phyloP scores from a whole-genome alignment of 2,797 vertebrate species.

The Dendrocincla fuliginosa region DNA sequence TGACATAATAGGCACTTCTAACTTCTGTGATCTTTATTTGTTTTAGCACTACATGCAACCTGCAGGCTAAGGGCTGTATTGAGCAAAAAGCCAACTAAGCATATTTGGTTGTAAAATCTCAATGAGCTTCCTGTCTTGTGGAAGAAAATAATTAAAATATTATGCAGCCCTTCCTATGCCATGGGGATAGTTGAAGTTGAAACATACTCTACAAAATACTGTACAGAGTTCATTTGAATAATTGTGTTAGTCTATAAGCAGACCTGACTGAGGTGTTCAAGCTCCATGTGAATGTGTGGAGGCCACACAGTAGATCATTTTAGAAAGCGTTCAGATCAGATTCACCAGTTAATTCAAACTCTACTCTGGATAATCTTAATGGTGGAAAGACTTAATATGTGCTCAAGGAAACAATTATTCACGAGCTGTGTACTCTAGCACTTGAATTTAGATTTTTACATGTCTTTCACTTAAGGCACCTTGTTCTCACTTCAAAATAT shows the following conservation, averaged over 20 bases:
- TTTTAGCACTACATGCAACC: constrained; percentile 56
- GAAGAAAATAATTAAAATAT: constrained; percentile 55
- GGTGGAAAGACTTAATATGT: background rate
- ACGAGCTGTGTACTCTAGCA: background rate
- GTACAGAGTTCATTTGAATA: background rate
- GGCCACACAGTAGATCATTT: background rate
- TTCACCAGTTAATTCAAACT: background rate
- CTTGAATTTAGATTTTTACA: constrained; percentile 41
- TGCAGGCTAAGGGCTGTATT: constrained; percentile 57
- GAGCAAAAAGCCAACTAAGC: constrained; percentile 53
- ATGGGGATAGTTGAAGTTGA: constrained; percentile 33
- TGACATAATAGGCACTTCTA: constrained; percentile 67
- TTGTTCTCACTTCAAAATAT: constrained; percentile 36
- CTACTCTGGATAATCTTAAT: background rate
- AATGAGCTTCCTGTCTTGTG: constrained; percentile 55
- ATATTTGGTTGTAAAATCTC: constrained; percentile 62
- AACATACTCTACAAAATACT: background rate
- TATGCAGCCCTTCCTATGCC: constrained; percentile 6
- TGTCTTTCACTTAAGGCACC: constrained; percentile 40
- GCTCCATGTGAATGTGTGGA: background rate
- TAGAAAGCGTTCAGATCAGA: background rate
- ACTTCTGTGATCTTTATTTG: constrained; percentile 67
- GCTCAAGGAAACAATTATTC: background rate
- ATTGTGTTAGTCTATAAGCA: background rate
- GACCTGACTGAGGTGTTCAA: background rate